A percentile compares a stretch with the other conserved stretches of the same genome.
Conservation (phyloP, 2,113 vertebrate species). For the Caracal caracal region DNA sequence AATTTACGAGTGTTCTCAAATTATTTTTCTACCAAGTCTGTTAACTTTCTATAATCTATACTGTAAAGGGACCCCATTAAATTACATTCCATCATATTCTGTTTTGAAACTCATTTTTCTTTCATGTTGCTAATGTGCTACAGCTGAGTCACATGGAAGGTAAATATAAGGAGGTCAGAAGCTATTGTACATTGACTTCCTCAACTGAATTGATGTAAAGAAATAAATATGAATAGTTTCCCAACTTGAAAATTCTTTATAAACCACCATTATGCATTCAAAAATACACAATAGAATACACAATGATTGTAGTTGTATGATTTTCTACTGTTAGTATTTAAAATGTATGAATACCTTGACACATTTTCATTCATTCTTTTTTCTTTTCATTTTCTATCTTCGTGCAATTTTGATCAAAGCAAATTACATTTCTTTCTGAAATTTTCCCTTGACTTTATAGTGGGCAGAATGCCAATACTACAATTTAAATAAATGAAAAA, state of each 20-base stretch:
- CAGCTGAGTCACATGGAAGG: neutral
- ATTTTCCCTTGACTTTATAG: slow-evolving; percentile 9
- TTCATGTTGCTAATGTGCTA: neutral
- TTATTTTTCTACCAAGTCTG: neutral
- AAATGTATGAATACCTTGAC: neutral
- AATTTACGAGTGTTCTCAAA: neutral
- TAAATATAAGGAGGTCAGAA: neutral
- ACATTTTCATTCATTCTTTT: neutral
- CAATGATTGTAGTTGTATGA: neutral
- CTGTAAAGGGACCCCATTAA: neutral
- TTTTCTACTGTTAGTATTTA: neutral
- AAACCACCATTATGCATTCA: neutral
- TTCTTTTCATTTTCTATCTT: neutral
- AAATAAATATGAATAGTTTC: neutral
- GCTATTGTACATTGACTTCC: neutral
- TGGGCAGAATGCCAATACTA: neutral
- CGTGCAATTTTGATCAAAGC: slow-evolving; percentile 25
- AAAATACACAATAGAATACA: neutral
- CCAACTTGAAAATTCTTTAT: neutral
- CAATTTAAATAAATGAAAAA: slow-evolving; percentile 46
- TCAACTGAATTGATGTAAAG: neutral
- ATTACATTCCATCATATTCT: neutral
- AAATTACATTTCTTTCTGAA: slow-evolving; percentile 36
- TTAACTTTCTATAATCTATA: neutral
- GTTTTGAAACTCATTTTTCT: neutral